Evolutionary conservation across 2,797 vertebrate species (phyloP), one percentile per base, ranked within the genome.

Genomic region (Enoplosus armatus): DNA sequence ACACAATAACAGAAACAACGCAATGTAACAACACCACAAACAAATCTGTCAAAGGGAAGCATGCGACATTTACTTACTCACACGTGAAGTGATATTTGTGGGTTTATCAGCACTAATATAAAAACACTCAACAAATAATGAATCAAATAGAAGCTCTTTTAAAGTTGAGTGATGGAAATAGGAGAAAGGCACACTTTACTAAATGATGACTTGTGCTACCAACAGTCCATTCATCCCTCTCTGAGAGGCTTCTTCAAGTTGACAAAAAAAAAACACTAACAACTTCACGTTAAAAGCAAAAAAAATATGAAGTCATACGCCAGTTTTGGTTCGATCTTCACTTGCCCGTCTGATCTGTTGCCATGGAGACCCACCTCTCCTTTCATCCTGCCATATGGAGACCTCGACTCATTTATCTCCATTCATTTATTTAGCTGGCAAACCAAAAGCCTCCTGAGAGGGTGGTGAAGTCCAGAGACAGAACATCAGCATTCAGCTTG

Each of bases 401-500:
- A 71, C 35, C 50, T 31, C 20, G 7, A 2, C 63, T 83, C 31
- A 55, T 82, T 87, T 53, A 47, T 69, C 64, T 77, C 37, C 35
- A 55, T 39, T 14, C 43, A 47, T 83, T 80, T 61, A 60, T 63
- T 63, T 45, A 9, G 45, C 29, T 37, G 31, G 16, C 41, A 35
- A 31, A 68, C 53, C 14, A 63, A 11, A 59, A 64, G 10, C 8
- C 39, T 37, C 43, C 64, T 35, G 59, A 78, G 35, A 68, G 48
- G 45, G 3, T 50, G 7, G 1, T 24, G n/a, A 72, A 55, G 48
- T 65, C 56, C 29, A 50, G 64, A 29, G 59, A 53, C 53, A 55
- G 33, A 72, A 47, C 6, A n/a, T 2, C 37, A 48, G 45, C 26
- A 33, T n/a, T 22, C n/a, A n/a, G n/a, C n/a, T n/a, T n/a, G n/a